These are phyloP conservation scores for Nephrocerus scutellatus DNA, from an alignment of 2,888 invertebrate genomes.

Conservation along the genomic window DNA sequence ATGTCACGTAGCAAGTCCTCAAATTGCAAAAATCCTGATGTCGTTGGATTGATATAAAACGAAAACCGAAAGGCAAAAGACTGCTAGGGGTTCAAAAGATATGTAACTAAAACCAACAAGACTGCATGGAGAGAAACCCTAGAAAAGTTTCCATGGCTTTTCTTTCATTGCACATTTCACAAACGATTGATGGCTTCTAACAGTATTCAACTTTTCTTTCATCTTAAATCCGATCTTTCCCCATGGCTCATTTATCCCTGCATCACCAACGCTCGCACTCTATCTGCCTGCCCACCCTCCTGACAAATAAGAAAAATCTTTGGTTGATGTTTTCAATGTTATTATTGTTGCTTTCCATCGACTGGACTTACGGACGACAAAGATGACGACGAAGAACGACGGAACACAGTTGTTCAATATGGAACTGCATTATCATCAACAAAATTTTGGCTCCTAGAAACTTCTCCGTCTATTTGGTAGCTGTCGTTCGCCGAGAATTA, in stretches of 20 bases:
- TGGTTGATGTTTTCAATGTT: neutral
- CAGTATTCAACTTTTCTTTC: too few species aligned
- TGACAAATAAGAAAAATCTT: slow-evolving; percentile 18
- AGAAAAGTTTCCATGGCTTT: slow-evolving; percentile 42
- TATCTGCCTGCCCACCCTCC: too few species aligned
- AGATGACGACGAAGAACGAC: slow-evolving; percentile 10
- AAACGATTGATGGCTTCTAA: slow-evolving; percentile 45
- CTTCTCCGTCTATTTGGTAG: too few species aligned
- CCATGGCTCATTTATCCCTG: too few species aligned
- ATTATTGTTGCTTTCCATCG: neutral
- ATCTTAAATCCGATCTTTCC: too few species aligned
- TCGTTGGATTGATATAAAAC: slow-evolving; percentile 43
- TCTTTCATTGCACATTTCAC: slow-evolving; percentile 43
- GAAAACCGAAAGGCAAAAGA: slow-evolving; percentile 16
- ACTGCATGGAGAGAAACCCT: slow-evolving; percentile 12
- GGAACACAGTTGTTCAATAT: too few species aligned
- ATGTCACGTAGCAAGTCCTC: slow-evolving; percentile 47
- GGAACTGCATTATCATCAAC: too few species aligned
- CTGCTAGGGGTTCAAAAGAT: slow-evolving; percentile 19
- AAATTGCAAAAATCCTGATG: slow-evolving; percentile 46
- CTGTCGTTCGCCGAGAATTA: too few species aligned
- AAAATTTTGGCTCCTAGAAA: too few species aligned
- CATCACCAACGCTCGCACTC: too few species aligned
- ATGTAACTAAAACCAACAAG: too few species aligned
- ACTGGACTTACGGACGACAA: slow-evolving; percentile 19